A percentile compares a stretch with the other conserved stretches of the same genome.
phyloP scores from a whole-genome alignment of 2,113 vertebrate genomes.

The Pelusios castaneus region DNA sequence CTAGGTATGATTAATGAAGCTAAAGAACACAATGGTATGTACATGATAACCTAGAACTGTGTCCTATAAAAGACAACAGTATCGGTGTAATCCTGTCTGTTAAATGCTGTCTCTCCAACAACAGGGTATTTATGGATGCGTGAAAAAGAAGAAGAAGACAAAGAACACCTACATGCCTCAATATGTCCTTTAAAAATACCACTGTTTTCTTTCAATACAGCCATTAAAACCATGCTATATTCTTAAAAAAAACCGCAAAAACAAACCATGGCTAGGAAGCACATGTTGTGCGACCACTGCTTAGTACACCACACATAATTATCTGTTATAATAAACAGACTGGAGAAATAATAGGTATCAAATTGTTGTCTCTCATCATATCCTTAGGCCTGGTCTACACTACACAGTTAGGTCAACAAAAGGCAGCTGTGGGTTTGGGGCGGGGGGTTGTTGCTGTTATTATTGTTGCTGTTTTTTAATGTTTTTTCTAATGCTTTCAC shows the following conservation, averaged over 20 bases:
- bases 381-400: background rate
- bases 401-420: no score
- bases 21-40: background rate
- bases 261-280: no score
- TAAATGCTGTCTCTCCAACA: background rate
- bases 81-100: background rate
- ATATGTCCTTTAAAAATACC: background rate
- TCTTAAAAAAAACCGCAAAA: background rate
- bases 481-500: no score
- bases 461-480: no score
- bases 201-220: background rate
- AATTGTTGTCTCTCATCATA: background rate
- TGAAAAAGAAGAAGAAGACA: background rate
- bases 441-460: no score
- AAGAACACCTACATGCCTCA: background rate
- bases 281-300: background rate
- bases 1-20: background rate
- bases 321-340: no score
- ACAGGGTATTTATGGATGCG: background rate
- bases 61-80: background rate
- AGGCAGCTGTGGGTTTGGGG: no score
- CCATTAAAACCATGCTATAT: background rate
- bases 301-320: background rate
- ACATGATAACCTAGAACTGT: background rate
- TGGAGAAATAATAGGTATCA: no score